Evolutionary conservation across 2,797 vertebrate species (phyloP).

Genomic region (Scolopax bukidnonensis): DNA sequence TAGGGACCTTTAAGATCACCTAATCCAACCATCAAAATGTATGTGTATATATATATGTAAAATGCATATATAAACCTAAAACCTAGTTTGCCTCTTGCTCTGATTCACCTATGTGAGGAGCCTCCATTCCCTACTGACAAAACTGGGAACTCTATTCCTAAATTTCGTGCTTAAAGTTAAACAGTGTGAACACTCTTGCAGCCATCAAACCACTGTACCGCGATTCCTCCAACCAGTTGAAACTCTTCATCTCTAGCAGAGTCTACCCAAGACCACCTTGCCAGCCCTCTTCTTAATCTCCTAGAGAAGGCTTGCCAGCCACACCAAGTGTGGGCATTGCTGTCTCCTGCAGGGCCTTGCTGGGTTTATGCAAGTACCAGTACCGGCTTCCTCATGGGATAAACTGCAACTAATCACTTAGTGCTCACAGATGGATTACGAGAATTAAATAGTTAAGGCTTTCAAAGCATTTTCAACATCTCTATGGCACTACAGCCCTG

Average conservation of each 20-base stretch:
- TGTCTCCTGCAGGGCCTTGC: not conserved
- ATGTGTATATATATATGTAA: no score
- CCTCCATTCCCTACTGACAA: not conserved
- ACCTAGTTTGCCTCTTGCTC: not conserved
- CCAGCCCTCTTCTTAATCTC: not conserved
- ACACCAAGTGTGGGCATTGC: accelerated
- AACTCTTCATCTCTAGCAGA: not conserved
- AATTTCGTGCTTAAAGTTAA: not conserved
- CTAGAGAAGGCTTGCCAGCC: not conserved
- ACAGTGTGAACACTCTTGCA: not conserved
- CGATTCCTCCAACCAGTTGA: not conserved
- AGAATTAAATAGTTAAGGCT: conserved; percentile 56
- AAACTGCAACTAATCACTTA: conserved; percentile 53
- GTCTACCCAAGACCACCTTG: not conserved
- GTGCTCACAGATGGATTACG: not conserved
- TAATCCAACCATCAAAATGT: no score
- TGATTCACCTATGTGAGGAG: not conserved
- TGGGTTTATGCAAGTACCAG: not conserved
- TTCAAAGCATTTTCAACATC: conserved; percentile 21
- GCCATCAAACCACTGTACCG: not conserved
- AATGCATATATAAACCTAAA: not conserved
- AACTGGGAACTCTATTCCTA: not conserved
- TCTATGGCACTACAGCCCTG: conserved; percentile 10
- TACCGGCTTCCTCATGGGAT: not conserved
- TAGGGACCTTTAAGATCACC: no score